Conservation (phyloP, 1,140 invertebrate genomes). For the Drosophila tani region DNA sequence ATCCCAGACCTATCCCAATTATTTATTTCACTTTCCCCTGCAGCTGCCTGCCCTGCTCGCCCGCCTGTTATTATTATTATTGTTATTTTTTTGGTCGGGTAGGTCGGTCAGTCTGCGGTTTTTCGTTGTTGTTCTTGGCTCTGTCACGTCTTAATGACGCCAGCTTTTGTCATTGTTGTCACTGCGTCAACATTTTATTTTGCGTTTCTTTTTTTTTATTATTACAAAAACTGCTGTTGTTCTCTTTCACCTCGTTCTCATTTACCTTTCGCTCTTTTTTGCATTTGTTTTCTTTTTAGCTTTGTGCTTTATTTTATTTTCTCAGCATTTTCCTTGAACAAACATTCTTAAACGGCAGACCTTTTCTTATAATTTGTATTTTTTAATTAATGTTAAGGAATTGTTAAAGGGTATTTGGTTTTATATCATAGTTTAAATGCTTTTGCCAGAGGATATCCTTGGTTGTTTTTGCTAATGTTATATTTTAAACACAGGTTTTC, state of each 20-base stretch:
- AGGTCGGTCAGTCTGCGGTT: slow-evolving; percentile 44
- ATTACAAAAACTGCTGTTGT: slow-evolving; percentile 13
- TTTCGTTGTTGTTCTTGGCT: slow-evolving; percentile 44
- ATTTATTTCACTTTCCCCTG: slow-evolving; percentile 20
- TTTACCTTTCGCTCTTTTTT: slow-evolving; percentile 27
- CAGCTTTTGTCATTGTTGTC: slow-evolving; percentile 33
- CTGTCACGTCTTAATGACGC: slow-evolving; percentile 56
- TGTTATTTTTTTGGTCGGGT: slow-evolving; percentile 24
- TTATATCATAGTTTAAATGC: too few species aligned
- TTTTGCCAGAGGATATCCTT: background rate
- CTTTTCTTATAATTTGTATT: background rate
- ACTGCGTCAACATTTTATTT: slow-evolving; percentile 36
- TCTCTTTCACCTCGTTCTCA: slow-evolving; percentile 21
- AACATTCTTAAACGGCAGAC: background rate
- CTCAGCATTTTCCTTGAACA: background rate
- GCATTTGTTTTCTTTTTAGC: background rate
- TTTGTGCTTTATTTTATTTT: slow-evolving; percentile 3
- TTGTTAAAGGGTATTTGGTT: too few species aligned
- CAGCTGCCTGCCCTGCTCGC: background rate
- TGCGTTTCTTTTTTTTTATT: slow-evolving; percentile 1
- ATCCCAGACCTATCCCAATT: slow-evolving; percentile 77
- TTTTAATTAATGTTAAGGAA: background rate
- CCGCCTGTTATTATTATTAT: slow-evolving; percentile 33
- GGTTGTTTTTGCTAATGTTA: background rate
- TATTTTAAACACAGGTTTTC: too few species aligned